Evolutionary conservation across 37 sponge, comb jelly and placozoan species (phyloP).

Genomic region (Cladorhizidae sp.): DNA sequence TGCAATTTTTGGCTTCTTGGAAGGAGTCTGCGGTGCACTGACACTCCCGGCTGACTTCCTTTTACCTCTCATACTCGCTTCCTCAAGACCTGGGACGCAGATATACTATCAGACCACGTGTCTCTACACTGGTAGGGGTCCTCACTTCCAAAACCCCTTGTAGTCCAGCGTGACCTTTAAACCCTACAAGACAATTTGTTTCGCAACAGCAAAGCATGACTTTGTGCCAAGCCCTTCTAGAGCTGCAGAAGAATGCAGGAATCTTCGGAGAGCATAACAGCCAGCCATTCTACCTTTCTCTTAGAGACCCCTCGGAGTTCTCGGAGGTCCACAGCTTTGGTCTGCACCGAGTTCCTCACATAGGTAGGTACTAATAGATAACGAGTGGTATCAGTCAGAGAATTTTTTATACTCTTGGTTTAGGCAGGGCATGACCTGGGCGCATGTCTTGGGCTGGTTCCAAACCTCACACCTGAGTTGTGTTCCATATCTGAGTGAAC

Average conservation of each 20-base stretch:
- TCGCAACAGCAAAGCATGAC: too few species aligned
- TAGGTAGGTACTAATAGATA: slow-evolving; percentile 49
- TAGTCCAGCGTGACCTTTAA: too few species aligned
- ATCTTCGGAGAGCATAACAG: slow-evolving; percentile 46
- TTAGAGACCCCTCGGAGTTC: slow-evolving; percentile 45
- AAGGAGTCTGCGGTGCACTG: background rate
- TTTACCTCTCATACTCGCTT: slow-evolving; percentile 16
- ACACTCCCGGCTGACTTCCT: background rate
- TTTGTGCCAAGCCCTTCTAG: background rate
- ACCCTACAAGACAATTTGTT: too few species aligned
- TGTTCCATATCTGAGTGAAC: too few species aligned
- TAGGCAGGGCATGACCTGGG: too few species aligned
- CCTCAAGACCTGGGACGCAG: background rate
- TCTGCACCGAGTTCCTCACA: slow-evolving; percentile 65
- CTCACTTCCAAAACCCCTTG: background rate
- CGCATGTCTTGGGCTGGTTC: too few species aligned
- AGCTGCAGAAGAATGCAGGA: slow-evolving; percentile 20
- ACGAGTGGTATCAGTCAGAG: too few species aligned
- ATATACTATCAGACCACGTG: slow-evolving; percentile 9
- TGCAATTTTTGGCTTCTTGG: slow-evolving; percentile 25
- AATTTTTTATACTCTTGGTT: too few species aligned
- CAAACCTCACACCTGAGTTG: too few species aligned
- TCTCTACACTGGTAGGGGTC: background rate
- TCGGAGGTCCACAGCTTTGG: slow-evolving; percentile 51
- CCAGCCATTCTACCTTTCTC: slow-evolving; percentile 66